Percentiles rank a stretch among this genome's conserved stretches.
phyloP scores from a whole-genome alignment of 1,140 invertebrate species.

The Liolophura sinensis region DNA sequence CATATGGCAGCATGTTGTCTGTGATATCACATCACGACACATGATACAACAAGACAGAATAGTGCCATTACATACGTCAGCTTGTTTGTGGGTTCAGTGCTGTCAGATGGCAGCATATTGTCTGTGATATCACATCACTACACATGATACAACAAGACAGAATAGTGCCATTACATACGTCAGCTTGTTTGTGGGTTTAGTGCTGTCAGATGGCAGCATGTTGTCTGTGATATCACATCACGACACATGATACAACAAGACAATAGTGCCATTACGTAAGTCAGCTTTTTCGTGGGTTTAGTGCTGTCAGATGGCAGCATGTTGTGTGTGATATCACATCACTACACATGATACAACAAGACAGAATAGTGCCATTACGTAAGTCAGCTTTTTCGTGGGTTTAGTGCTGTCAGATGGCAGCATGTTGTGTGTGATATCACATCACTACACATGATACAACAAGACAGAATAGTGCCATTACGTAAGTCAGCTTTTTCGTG shows the following conservation, averaged over 20 bases:
- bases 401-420: background rate
- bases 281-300: too few relatives aligned
- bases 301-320: background rate
- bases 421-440: background rate
- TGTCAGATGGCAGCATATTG: too few relatives aligned
- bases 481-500: background rate
- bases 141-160: too few relatives aligned
- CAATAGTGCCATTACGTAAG: background rate
- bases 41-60: too few relatives aligned
- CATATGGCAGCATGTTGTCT: background rate
- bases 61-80: too few relatives aligned
- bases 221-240: too few relatives aligned
- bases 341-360: background rate
- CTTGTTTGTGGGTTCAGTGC: too few relatives aligned
- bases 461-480: background rate
- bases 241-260: background rate
- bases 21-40: background rate
- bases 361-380: background rate
- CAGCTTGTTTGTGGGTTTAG: too few relatives aligned
- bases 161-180: too few relatives aligned
- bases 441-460: constrained; percentile 1
- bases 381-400: background rate
- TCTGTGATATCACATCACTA: too few relatives aligned
- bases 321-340: background rate
- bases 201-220: too few relatives aligned